Base-by-base conservation (phyloP, 2,113 vertebrate genomes). In the Myotis davidii region DNA sequence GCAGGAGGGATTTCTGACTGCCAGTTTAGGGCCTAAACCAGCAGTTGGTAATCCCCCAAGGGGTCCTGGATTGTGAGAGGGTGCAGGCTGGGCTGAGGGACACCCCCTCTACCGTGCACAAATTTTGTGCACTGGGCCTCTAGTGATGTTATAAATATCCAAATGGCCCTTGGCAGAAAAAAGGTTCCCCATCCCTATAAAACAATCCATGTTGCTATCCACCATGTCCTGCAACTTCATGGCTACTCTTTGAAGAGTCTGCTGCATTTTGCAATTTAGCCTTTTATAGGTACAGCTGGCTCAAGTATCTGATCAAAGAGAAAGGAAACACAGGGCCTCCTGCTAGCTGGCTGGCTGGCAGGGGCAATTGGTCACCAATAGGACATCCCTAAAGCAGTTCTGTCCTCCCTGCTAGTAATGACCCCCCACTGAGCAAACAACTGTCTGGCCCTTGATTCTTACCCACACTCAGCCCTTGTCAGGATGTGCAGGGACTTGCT, bases 241-340 rank as follows among this genome's bases (percentile, higher is more conserved):
- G 65, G 79, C 76, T 91, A 29, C 70, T 59, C 27, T 56, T 61
- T 37, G 17, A 85, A 79, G 48, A 59, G 32, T 52, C 82, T 89
- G 59, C 52, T 64, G 25, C 29, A 32, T 61, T 90, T 85, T 91
- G 77, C 67, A 70, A 6, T 45, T 45, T 76, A 61, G 39, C 9
- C 56, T 54, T 32, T 77, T 45, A 25, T 10, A 85, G 76, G 52
- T n/a, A 77, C 17, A 70, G 23, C 17, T 69, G 45, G 34, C 50
- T 92, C 17, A 27, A 83, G 23, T n/a, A 54, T 86, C 82, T 89
- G 78, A 37, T 76, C 37, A 92, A 85, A 85, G n/a, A 45, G 39
- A 77, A 92, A 81, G 54, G 34, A 70, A 93, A 50, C 34, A 64
- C 64, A 76, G 74, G 91, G 50, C 61, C 90, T 94, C 69, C 85